These are phyloP conservation scores for Lycodopsis pacificus DNA, from an alignment of 2,797 vertebrate genomes.

Conservation along the genomic window DNA sequence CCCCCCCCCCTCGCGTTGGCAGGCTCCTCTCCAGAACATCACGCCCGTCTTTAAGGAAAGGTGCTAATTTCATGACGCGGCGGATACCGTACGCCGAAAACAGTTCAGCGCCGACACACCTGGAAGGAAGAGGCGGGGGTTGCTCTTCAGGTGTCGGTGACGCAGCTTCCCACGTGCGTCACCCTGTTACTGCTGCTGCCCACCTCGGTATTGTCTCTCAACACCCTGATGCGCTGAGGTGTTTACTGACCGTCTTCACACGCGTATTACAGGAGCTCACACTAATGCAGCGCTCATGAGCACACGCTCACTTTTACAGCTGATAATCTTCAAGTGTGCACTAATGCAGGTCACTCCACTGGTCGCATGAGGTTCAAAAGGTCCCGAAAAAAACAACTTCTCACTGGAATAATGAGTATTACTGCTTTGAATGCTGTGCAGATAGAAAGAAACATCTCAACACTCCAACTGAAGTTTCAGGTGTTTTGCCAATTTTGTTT, in stretches of 20 bases:
- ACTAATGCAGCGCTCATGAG: slow-evolving; percentile 43
- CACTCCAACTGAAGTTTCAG: neutral
- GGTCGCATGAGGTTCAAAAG: neutral
- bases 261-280: slow-evolving; percentile 60
- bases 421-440: neutral
- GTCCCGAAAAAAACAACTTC: neutral
- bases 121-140: slow-evolving; percentile 8
- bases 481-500: neutral
- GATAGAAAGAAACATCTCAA: neutral
- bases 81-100: slow-evolving; percentile 63
- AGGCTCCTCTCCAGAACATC: slow-evolving; percentile 72
- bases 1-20: slow-evolving; percentile 36
- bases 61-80: slow-evolving; percentile 84
- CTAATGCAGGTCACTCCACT: no score
- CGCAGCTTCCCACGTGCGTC: slow-evolving; percentile 52
- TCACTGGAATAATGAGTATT: neutral
- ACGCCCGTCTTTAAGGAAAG: slow-evolving; percentile 76
- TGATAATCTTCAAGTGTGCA: slow-evolving; percentile 47
- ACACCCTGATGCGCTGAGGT: slow-evolving; percentile 62
- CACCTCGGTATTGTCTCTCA: slow-evolving; percentile 59
- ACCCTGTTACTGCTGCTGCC: slow-evolving; percentile 43
- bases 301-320: slow-evolving; percentile 52
- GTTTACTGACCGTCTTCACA: slow-evolving; percentile 78
- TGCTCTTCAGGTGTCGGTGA: slow-evolving; percentile 30
- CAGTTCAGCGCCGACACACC: slow-evolving; percentile 55